Evolutionary conservation across 35 echinoderm and acorn worm species (phyloP), one percentile per base, ranked within the genome.

Genomic region (Holothuria glaberrima): DNA sequence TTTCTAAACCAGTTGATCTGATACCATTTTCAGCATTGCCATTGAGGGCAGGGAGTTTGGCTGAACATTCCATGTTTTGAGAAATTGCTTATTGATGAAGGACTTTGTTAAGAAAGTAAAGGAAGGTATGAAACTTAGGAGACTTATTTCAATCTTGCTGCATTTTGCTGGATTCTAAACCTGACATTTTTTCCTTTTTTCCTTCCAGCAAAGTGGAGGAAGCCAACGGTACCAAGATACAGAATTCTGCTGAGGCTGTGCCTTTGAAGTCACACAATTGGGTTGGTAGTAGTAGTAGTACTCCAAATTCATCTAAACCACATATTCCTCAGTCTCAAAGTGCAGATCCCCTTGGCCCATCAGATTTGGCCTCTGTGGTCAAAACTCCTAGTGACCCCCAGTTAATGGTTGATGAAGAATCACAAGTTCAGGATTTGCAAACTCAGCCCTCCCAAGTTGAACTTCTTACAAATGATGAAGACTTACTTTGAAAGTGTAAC

Each of bases 301-400:
- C 35, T 78, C 74, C 35, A 78, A 78, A 25, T 78, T 78, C 50
- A 78, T 12, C 74, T 78, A 30, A 78, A 48, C 26, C 74, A 78
- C 21, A 78, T 26, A 78, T 69, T 25, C 66, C 66, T 33, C 66
- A 69, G 25, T 27, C 25, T 69, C 25, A 69, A 69, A 69, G 19
- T 69, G 66, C 25, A 12, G 21, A 33, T 26, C 66, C 66, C 12
- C 66, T 69, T 48, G 74, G 74, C 44, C 74, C 19, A 50, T 48
- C 74, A 48, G 74, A 78, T 12, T 24, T 52, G 21, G 25, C 12
- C 18, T 21, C 30, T 2, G 31, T 73, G 24, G 30, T 73, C 10
- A 48, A 78, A 78, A 78, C 74, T 48, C 74, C 35, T 1, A 78
- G 35, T 18, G 36, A 48, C n/a, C 25, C 66, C 44, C 18, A 78